Evolutionary conservation across 2,797 vertebrate genomes (phyloP), one percentile per base, ranked within the genome.

Genomic region (Cyprinodon diabolis): DNA sequence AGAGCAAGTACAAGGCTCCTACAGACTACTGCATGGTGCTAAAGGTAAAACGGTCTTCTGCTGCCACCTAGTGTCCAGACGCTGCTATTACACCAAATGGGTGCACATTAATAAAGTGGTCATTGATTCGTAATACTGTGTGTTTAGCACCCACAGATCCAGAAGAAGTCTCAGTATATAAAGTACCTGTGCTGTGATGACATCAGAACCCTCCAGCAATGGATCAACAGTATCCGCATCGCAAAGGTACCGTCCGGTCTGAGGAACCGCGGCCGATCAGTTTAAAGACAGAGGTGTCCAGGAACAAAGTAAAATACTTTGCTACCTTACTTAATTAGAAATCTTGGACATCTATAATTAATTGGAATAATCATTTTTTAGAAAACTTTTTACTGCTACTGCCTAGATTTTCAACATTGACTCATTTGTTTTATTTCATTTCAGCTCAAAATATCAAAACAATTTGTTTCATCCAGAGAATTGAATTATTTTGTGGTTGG

Each of bases 81-180:
- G 45, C 14, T 13, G 19, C 21, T 55, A 37, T 23, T 23, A 45
- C 19, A 30, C 13, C 4, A 40, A 40, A 45, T 6, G 35, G 49
- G 35, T 40, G 19, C 19, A 40, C 4, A 35, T 4, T 21, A 37
- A 62, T 21, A 62, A 58, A 35, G 15, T 15, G 3, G 17, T 43
- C 7, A 43, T 43, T 67, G 52, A 6, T 47, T 47, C 19, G 12
- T 3, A 43, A 25, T 14, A 7, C 4, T 84, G 67, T 86, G 82
- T 86, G 68, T 84, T 4, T 75, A 99, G 98, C 97, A 99, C 82
- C 97, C 97, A 81, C 98, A 99, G 92, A 99, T 99, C 87, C 98
- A 99, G 92, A 99, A 99, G 93, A 99, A 99, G 88, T 99, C 97
- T 15, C 98, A 99, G 87, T 99, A 99, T 90, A 98, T 99, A 87